Conservation (phyloP, 2,113 vertebrate genomes). For the Petrocephalus microphthalmus region DNA sequence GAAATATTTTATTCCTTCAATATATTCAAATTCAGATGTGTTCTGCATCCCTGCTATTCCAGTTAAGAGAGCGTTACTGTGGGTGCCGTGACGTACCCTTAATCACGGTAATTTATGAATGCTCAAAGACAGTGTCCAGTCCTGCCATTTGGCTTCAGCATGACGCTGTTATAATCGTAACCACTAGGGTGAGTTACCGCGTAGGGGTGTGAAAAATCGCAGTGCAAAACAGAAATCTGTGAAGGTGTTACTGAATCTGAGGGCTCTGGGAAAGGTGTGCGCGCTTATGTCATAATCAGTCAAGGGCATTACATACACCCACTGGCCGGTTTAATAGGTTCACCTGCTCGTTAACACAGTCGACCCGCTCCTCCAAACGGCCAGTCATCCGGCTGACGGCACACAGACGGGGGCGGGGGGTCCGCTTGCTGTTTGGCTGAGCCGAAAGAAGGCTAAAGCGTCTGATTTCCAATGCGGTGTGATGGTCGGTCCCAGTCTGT, state of each 20-base stretch:
- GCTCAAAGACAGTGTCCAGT: neutral
- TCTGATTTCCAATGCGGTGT: neutral
- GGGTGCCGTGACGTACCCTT: neutral
- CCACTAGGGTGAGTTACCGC: neutral
- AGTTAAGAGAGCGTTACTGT: neutral
- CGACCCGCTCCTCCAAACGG: neutral
- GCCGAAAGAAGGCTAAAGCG: neutral
- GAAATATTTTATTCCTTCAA: neutral
- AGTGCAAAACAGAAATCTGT: neutral
- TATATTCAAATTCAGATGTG: neutral
- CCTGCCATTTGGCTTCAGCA: neutral
- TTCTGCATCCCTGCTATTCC: neutral
- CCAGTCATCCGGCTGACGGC: neutral
- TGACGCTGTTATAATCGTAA: neutral
- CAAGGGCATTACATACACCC: neutral
- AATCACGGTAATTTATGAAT: neutral
- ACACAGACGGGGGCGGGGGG: neutral
- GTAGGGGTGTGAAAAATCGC: neutral
- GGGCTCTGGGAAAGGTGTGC: neutral
- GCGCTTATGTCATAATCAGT: neutral
- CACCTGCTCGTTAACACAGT: neutral
- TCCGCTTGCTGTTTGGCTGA: neutral
- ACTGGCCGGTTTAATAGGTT: neutral
- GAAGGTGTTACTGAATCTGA: neutral
- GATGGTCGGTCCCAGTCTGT: neutral